These are phyloP conservation scores for Bacillus rossius DNA, from an alignment of 1,140 invertebrate species.

Conservation along the genomic window DNA sequence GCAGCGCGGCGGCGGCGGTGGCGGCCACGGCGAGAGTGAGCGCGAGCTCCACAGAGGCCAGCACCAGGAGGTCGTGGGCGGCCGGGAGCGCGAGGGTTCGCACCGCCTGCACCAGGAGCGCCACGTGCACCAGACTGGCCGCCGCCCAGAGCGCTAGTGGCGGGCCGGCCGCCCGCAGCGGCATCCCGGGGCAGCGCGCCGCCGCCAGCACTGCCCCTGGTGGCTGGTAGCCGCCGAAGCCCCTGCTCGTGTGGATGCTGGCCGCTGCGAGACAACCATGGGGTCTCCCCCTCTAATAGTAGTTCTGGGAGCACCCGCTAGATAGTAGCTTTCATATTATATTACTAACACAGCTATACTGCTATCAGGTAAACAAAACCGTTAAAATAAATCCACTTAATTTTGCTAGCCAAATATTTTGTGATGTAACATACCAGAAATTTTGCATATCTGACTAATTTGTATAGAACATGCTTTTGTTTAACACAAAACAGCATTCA, in stretches of 20 bases:
- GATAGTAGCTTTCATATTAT: too few species aligned
- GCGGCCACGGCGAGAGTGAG: not conserved
- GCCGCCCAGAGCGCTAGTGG: slow-evolving; percentile 45
- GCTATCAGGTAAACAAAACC: too few species aligned
- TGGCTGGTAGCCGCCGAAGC: slow-evolving; percentile 41
- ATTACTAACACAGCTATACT: too few species aligned
- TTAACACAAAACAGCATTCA: too few species aligned
- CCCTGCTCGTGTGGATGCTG: slow-evolving; percentile 41
- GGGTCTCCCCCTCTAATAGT: too few species aligned
- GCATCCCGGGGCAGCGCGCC: slow-evolving; percentile 46
- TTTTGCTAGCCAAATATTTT: too few species aligned
- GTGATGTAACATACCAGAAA: too few species aligned
- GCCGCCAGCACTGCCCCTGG: slow-evolving; percentile 43
- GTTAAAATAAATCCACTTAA: too few species aligned
- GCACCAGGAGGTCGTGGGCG: not conserved
- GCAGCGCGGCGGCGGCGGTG: not conserved
- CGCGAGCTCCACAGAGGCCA: not conserved
- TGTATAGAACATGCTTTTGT: too few species aligned
- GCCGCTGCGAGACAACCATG: slow-evolving; percentile 28
- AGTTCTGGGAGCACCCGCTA: too few species aligned
- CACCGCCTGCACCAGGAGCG: slow-evolving; percentile 42
- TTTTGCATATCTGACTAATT: too few species aligned
- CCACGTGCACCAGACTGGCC: slow-evolving; percentile 42
- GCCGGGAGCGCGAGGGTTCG: slow-evolving; percentile 25
- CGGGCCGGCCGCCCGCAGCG: slow-evolving; percentile 37